Evolutionary conservation across 2,888 invertebrate species (phyloP).

Genomic region (Adelphocoris suturalis): DNA sequence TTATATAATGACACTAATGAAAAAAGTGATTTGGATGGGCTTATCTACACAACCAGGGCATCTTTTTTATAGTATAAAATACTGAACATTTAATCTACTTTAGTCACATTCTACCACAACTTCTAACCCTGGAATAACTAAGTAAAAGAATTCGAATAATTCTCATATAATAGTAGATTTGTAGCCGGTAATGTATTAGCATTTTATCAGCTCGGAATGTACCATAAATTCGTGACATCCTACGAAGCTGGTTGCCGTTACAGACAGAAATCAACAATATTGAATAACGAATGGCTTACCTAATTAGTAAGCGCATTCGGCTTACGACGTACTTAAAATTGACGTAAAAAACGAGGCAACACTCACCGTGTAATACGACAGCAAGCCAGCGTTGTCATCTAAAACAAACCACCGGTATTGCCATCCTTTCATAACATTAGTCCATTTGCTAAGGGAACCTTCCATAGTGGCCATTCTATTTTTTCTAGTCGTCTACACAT

Average conservation of each 20-base stretch:
- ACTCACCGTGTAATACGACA: conserved; percentile 92
- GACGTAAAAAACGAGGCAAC: not conserved
- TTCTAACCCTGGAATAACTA: no score
- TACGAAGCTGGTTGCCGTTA: no score
- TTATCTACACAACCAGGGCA: no score
- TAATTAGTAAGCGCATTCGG: not conserved
- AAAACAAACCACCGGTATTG: conserved; percentile 99
- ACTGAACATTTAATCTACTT: no score
- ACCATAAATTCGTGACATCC: not conserved
- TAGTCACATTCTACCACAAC: no score
- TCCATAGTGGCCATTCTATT: conserved; percentile 83
- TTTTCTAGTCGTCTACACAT: conserved; percentile 55
- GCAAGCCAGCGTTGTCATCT: conserved; percentile 96
- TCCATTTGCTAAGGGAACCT: conserved; percentile 97
- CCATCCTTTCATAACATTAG: conserved; percentile 99
- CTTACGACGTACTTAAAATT: not conserved
- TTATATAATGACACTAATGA: no score
- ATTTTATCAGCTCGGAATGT: not conserved
- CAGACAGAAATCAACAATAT: no score
- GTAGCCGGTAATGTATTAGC: not conserved
- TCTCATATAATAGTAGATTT: no score
- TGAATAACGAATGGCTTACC: no score
- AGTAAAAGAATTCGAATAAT: no score
- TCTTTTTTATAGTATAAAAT: no score
- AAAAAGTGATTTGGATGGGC: no score